Evolutionary conservation across 2,888 invertebrate genomes (phyloP), one percentile per base, ranked within the genome.

Genomic region (Hydroisotoma schaefferi): DNA sequence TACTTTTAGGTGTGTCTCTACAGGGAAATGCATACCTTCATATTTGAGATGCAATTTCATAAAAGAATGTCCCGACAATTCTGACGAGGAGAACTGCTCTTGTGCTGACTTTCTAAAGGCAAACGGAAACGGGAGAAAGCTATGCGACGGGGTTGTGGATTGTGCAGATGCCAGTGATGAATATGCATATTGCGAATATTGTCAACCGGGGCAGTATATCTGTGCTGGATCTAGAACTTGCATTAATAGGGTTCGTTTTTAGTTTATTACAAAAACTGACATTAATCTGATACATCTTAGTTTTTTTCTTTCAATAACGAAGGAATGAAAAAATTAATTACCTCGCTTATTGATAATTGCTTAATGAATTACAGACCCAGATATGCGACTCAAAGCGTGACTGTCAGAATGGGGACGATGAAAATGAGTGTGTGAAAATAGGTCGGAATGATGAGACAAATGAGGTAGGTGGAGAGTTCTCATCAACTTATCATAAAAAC

Each of bases 141-240:
- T 89, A 52, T 89, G 89, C 74, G 89, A 89, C 73, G 88, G 88
- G 1, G 80, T 86, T 26, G 83, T 87, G 1, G 88, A 89, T 74
- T 89, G 89, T 73, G 86, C 85, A 84, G 89, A 89, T 75, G 87
- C 84, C 74, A 85, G 87, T 0, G 88, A 88, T 75, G 88, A 88
- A 77, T 83, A 83, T 73, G 81, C 84, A 69, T 88, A 88, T 75
- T 87, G 87, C 87, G 80, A 77, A 77, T 65, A 57, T 51, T 63
- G 63, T 18, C 56, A 57, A 47, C 82, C 84, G 49, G 83, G 83
- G 0, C 86, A 87, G 75, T 87, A 86, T 73, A 85, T 88, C 1
- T 88, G 88, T 73, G 83, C 86, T 0, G 87, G 85, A 73, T 86
- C 85, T 18, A 81, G 83, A 67, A 81, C 82, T 62, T 89, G 88